Percentiles rank a stretch among this genome's conserved stretches.
These are phyloP conservation scores for Momotus momota DNA, from an alignment of 2,797 vertebrate species.

Conservation along the genomic window DNA sequence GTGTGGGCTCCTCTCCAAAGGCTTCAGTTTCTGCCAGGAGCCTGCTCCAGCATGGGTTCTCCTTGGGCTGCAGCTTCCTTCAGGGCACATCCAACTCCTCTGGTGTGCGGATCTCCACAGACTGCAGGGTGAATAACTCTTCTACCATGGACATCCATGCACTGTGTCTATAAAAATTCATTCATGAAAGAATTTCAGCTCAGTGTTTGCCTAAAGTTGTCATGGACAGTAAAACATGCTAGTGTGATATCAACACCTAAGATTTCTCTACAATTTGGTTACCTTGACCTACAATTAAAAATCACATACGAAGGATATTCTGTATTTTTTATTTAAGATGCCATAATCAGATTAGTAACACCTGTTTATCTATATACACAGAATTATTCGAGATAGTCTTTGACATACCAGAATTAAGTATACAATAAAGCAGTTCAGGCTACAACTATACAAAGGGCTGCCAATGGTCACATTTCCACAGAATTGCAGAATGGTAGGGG, in stretches of 20 bases:
- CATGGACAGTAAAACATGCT: not conserved
- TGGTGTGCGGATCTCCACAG: not conserved
- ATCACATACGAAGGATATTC: not conserved
- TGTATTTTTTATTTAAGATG: not conserved
- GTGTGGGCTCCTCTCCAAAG: not conserved
- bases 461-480: not conserved
- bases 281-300: not conserved
- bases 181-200: not conserved
- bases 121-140: not conserved
- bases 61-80: not conserved
- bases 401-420: not conserved
- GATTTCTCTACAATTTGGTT: not conserved
- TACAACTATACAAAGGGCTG: not conserved
- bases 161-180: not conserved
- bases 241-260: fast-evolving
- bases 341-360: not conserved
- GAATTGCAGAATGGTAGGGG: no score
- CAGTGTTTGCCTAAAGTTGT: not conserved
- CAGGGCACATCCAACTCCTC: not conserved
- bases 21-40: not conserved
- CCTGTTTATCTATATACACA: not conserved
- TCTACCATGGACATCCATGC: not conserved
- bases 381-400: not conserved
- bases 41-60: not conserved
- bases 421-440: not conserved